phyloP scores from a whole-genome alignment of 1,140 invertebrate species.

The Drosophila varians region DNA sequence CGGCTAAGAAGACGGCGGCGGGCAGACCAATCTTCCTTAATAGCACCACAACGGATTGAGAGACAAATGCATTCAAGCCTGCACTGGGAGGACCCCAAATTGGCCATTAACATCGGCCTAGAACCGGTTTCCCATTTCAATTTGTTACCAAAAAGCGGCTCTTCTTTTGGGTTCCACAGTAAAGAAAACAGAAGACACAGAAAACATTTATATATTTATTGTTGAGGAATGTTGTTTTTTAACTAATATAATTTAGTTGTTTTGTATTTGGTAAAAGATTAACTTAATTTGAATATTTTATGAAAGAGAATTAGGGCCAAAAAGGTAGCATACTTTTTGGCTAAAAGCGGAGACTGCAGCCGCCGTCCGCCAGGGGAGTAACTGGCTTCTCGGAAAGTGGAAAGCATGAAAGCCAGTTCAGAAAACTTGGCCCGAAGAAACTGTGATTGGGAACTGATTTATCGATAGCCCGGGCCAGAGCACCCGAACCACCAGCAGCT shows the following conservation, averaged over 20 bases:
- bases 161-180: background rate
- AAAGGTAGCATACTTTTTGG: too few species aligned
- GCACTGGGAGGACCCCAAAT: conserved; percentile 15
- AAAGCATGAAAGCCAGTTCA: too few species aligned
- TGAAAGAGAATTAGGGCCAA: too few species aligned
- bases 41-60: conserved; percentile 24
- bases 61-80: conserved; percentile 18
- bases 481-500: conserved; percentile 1
- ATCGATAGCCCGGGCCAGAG: conserved; percentile 29
- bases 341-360: background rate
- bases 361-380: background rate
- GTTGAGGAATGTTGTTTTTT: too few species aligned
- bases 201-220: too few species aligned
- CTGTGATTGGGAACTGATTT: conserved; percentile 2
- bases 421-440: background rate
- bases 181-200: background rate
- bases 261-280: too few species aligned
- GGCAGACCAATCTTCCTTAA: conserved; percentile 13
- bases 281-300: too few species aligned
- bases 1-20: conserved; percentile 23
- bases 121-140: conserved; percentile 20
- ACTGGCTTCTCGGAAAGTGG: background rate
- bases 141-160: background rate
- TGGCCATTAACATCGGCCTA: conserved; percentile 22
- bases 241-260: too few species aligned